Conservation (phyloP, 2,888 invertebrate genomes). For the Caenorhabditis sp. region DNA sequence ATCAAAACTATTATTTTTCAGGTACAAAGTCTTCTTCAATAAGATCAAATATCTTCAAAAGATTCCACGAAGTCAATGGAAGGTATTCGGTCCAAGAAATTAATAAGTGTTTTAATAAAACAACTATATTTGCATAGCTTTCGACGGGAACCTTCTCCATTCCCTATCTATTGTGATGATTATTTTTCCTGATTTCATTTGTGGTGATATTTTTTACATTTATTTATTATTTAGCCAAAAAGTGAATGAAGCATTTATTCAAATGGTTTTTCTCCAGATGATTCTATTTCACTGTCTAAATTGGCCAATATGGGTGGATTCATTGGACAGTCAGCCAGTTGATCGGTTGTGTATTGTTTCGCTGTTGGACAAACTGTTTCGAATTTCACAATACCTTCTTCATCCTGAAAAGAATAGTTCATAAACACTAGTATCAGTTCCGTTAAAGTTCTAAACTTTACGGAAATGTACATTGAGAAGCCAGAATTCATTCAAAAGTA, state of each 20-base stretch:
- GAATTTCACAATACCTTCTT: slow-evolving; percentile 56
- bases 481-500: no score
- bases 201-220: not conserved
- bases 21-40: slow-evolving; percentile 64
- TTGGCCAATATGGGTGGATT: slow-evolving; percentile 10
- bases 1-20: no score
- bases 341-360: slow-evolving; percentile 30
- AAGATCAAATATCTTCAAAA: slow-evolving; percentile 67
- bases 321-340: slow-evolving; percentile 36
- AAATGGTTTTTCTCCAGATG: slow-evolving; percentile 14
- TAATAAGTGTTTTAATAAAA: not conserved
- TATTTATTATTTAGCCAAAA: slow-evolving; percentile 14
- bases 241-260: slow-evolving; percentile 1
- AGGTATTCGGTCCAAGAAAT: slow-evolving; percentile 54
- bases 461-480: no score
- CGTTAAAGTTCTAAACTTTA: no score
- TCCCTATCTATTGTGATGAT: slow-evolving; percentile 14
- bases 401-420: slow-evolving; percentile 50
- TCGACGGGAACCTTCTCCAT: not conserved
- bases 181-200: not conserved
- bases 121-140: not conserved
- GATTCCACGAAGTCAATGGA: slow-evolving; percentile 68
- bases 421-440: no score
- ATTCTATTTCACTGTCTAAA: slow-evolving; percentile 13
- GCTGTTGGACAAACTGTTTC: slow-evolving; percentile 46